Conservation (phyloP, 2,113 vertebrate genomes). For the Andinoacara biseriatus region DNA sequence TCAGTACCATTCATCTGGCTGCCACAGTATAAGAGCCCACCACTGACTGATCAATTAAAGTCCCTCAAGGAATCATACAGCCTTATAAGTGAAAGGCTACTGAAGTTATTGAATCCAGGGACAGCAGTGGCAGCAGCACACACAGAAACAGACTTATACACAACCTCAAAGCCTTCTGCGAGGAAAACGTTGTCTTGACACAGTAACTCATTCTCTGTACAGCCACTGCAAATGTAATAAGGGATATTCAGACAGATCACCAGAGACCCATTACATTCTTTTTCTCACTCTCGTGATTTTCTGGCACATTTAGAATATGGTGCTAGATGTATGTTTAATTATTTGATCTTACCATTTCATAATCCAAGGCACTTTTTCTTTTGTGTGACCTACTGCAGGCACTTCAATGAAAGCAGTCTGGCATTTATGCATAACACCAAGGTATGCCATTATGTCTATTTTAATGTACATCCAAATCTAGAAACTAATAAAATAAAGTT, state of each 20-base stretch:
- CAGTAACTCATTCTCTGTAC: constrained; percentile 36
- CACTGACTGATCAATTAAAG: constrained; percentile 76
- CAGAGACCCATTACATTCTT: constrained; percentile 21
- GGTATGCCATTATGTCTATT: not conserved
- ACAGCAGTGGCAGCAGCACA: constrained; percentile 44
- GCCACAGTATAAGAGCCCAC: constrained; percentile 60
- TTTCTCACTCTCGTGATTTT: constrained; percentile 35
- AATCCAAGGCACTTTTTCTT: not conserved
- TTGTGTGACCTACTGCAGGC: not conserved
- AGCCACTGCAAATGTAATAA: constrained; percentile 54
- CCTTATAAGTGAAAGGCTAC: constrained; percentile 73
- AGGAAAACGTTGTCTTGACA: constrained; percentile 43
- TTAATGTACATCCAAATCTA: not conserved
- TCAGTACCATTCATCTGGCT: constrained; percentile 75
- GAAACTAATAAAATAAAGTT: not conserved
- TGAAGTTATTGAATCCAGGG: constrained; percentile 77
- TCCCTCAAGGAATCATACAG: constrained; percentile 74
- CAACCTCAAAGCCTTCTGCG: constrained; percentile 18
- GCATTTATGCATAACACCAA: not conserved
- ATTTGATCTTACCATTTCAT: constrained; percentile 1
- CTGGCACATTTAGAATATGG: not conserved
- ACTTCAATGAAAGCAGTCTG: not conserved
- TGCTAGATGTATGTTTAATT: not conserved
- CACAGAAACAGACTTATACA: constrained; percentile 27
- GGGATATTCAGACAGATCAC: constrained; percentile 41